A percentile compares a stretch with the other conserved stretches of the same genome.
phyloP scores from a whole-genome alignment of 2,113 vertebrate genomes.

The Steatornis caripensis region DNA sequence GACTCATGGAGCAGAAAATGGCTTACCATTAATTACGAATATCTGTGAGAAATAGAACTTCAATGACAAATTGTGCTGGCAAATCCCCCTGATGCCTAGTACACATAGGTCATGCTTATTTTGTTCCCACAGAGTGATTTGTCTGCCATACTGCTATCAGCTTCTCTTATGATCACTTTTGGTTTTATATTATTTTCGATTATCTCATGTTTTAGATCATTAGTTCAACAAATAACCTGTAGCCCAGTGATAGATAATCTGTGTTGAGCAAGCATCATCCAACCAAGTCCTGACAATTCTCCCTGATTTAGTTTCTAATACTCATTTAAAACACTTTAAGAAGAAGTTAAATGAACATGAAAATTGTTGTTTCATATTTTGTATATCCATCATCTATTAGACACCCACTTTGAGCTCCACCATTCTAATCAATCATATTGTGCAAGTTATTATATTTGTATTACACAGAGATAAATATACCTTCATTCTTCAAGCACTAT shows the following conservation, averaged over 20 bases:
- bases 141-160: constrained; percentile 1
- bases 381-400: constrained; percentile 22
- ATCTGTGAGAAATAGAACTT: constrained; percentile 20
- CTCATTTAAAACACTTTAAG: constrained; percentile 27
- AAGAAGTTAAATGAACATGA: constrained; percentile 45
- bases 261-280: constrained; percentile 7
- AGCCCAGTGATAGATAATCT: constrained; percentile 27
- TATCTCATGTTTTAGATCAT: constrained; percentile 56
- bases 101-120: neutral
- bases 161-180: neutral
- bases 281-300: constrained; percentile 11
- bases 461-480: neutral
- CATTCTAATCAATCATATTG: constrained; percentile 10
- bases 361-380: constrained; percentile 30
- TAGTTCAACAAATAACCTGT: constrained; percentile 63
- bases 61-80: constrained; percentile 9
- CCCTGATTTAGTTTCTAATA: constrained; percentile 2
- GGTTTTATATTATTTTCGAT: constrained; percentile 31
- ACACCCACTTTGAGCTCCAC: neutral
- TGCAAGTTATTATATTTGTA: constrained; percentile 10
- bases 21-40: constrained; percentile 38
- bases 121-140: neutral
- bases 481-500: neutral
- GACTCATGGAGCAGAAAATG: constrained; percentile 18
- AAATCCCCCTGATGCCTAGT: neutral